phyloP scores from a whole-genome alignment of 1,140 invertebrate species.

The Euura saliciscinereae region DNA sequence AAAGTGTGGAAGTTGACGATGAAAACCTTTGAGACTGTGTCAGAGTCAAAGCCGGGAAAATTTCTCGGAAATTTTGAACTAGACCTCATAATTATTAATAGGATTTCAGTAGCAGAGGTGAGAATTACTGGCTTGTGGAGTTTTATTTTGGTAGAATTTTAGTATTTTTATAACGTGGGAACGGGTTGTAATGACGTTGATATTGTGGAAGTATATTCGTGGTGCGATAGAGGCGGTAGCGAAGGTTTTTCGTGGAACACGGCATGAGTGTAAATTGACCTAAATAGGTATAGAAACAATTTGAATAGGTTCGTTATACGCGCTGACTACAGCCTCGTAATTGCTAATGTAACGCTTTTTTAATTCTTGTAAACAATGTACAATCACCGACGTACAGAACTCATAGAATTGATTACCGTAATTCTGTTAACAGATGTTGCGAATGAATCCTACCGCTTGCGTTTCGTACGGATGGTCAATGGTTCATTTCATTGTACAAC shows the following conservation, averaged over 20 bases:
- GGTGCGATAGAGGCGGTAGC: background rate
- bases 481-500: no score
- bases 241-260: background rate
- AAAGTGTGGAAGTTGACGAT: no score
- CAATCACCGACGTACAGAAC: background rate
- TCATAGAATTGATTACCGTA: background rate
- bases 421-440: background rate
- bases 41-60: no score
- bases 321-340: constrained; percentile 6
- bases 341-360: constrained; percentile 7
- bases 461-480: no score
- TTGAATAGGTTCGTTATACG: constrained; percentile 5
- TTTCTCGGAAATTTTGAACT: no score
- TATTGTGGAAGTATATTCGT: background rate
- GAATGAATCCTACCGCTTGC: background rate
- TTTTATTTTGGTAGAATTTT: no score
- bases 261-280: background rate
- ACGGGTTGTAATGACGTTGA: background rate
- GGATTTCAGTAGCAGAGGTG: no score
- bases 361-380: constrained; percentile 7
- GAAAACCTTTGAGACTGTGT: no score
- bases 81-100: no score
- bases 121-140: no score
- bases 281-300: constrained; percentile 1
- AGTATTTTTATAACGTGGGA: no score